Percentiles rank a stretch among this genome's conserved stretches.
These are phyloP conservation scores for Xerus rutilus DNA, from an alignment of 2,797 vertebrate genomes.

Conservation along the genomic window DNA sequence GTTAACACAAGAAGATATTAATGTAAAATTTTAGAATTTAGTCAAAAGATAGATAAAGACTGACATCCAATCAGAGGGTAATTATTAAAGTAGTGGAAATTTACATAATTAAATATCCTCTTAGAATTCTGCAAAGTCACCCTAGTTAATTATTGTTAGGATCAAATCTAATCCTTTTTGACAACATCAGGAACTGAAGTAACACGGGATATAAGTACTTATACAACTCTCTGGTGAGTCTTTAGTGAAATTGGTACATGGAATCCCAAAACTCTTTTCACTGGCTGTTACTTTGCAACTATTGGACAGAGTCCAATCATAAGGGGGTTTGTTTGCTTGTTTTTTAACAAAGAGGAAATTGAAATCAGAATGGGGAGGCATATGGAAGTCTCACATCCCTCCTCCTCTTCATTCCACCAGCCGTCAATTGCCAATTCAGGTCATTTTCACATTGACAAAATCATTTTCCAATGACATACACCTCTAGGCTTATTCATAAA, in stretches of 20 bases:
- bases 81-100: slow-evolving; percentile 61
- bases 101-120: slow-evolving; percentile 54
- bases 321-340: not conserved
- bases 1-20: slow-evolving; percentile 11
- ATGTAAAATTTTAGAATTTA: slow-evolving; percentile 58
- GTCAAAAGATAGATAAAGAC: slow-evolving; percentile 12
- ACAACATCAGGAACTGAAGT: slow-evolving; percentile 37
- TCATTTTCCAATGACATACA: not conserved
- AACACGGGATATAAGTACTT: not conserved
- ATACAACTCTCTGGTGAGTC: slow-evolving; percentile 30
- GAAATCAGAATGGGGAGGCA: not conserved
- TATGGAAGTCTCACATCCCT: not conserved
- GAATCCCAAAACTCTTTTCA: not conserved
- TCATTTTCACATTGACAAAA: slow-evolving; percentile 21
- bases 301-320: not conserved
- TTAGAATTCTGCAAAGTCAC: slow-evolving; percentile 44
- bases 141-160: slow-evolving; percentile 64
- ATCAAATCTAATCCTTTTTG: slow-evolving; percentile 12
- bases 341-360: slow-evolving; percentile 21
- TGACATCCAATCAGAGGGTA: not conserved
- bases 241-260: not conserved
- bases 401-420: not conserved
- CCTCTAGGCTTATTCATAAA: not conserved
- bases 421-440: not conserved
- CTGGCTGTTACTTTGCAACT: not conserved